These are phyloP conservation scores for Iguana delicatissima DNA, from an alignment of 2,797 vertebrate genomes.

Conservation along the genomic window DNA sequence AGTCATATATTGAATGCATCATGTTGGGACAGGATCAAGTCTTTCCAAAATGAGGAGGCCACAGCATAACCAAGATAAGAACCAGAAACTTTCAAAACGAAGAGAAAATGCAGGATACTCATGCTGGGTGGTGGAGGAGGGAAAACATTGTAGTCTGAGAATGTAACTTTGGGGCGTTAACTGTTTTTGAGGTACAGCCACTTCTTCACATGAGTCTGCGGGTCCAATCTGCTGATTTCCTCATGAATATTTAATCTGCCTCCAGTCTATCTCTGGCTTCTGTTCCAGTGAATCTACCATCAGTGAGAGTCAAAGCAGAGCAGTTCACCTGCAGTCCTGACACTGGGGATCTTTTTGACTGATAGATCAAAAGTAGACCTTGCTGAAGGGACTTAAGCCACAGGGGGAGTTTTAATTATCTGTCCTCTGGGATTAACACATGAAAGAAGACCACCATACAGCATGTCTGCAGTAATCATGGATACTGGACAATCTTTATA, in stretches of 20 bases:
- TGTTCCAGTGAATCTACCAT: slow-evolving; percentile 18
- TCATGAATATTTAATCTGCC: slow-evolving; percentile 15
- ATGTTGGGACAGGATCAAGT: background rate
- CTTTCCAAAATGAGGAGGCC: background rate
- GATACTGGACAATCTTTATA: slow-evolving; percentile 41
- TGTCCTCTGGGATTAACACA: slow-evolving; percentile 29
- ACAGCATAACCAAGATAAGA: background rate
- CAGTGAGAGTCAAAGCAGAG: slow-evolving; percentile 44
- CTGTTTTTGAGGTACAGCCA: slow-evolving; percentile 22
- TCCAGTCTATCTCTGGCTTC: background rate
- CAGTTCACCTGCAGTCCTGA: slow-evolving; percentile 35
- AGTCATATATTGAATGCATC: background rate
- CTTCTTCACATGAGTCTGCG: slow-evolving; percentile 9
- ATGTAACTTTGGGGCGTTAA: background rate
- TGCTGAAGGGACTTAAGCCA: slow-evolving; percentile 53
- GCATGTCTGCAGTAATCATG: slow-evolving; percentile 31
- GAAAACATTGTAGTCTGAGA: slow-evolving; percentile 23
- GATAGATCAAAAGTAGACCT: slow-evolving; percentile 56
- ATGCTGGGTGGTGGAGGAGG: background rate
- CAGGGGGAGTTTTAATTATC: slow-evolving; percentile 54
- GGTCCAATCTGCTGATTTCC: slow-evolving; percentile 30
- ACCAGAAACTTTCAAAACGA: slow-evolving; percentile 12
- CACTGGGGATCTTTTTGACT: slow-evolving; percentile 40
- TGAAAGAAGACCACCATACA: slow-evolving; percentile 38
- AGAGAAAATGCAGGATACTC: background rate